These are phyloP conservation scores for Pangasius sanitwongsei DNA, from an alignment of 2,797 vertebrate genomes.

Conservation along the genomic window DNA sequence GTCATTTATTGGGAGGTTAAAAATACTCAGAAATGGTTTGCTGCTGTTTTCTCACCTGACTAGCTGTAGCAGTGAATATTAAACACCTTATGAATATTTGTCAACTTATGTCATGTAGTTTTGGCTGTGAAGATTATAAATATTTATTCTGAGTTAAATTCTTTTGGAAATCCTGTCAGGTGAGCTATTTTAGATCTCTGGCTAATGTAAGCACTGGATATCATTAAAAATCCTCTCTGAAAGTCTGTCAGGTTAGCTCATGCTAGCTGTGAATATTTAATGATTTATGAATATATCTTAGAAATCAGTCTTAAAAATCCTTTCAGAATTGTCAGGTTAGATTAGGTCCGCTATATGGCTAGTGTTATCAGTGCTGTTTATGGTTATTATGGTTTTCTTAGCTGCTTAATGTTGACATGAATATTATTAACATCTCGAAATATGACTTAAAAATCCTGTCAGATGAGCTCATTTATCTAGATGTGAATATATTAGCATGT, in stretches of 20 bases:
- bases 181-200: not conserved
- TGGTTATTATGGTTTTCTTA: too few relatives aligned
- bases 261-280: not conserved
- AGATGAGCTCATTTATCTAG: not conserved
- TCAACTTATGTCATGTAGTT: not conserved
- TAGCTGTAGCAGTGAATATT: not conserved
- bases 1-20: not conserved
- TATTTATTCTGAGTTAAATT: not conserved
- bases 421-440: not conserved
- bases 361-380: not conserved
- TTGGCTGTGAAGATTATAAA: not conserved
- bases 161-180: not conserved
- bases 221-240: not conserved
- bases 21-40: not conserved
- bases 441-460: too few relatives aligned
- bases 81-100: not conserved
- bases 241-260: not conserved
- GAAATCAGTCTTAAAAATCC: not conserved
- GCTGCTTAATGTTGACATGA: too few relatives aligned
- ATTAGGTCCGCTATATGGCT: not conserved
- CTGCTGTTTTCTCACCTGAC: not conserved
- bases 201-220: not conserved
- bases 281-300: not conserved
- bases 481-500: not conserved
- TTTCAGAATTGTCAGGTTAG: not conserved